Evolutionary conservation across 2,113 vertebrate species (phyloP).

Genomic region (Lonchura striata): DNA sequence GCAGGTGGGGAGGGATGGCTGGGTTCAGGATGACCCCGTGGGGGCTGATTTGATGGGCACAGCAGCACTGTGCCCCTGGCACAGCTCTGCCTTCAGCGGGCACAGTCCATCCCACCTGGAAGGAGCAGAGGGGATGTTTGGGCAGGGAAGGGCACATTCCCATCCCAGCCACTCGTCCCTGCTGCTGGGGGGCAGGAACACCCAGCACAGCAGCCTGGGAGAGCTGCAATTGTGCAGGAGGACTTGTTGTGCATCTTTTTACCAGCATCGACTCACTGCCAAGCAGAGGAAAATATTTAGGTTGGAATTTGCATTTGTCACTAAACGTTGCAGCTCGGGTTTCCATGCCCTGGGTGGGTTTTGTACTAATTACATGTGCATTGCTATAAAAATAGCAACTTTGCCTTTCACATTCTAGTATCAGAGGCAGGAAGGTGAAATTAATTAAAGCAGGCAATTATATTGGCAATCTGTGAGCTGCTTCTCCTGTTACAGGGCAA

Average conservation of each 20-base stretch:
- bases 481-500: not conserved
- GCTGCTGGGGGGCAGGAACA: not conserved
- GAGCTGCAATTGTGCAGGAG: not conserved
- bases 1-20: not conserved
- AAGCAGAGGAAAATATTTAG: constrained; percentile 26
- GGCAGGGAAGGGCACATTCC: not conserved
- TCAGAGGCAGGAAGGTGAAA: constrained; percentile 21
- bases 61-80: not conserved
- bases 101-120: not conserved
- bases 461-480: not conserved
- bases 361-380: not conserved
- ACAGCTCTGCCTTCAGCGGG: not conserved
- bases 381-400: not conserved
- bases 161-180: not conserved
- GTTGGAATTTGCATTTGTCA: constrained; percentile 29
- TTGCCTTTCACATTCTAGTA: not conserved
- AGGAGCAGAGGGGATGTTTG: not conserved
- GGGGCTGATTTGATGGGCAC: not conserved
- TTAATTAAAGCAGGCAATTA: not conserved
- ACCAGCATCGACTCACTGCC: not conserved
- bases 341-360: not conserved
- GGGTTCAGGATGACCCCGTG: not conserved
- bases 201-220: accelerated
- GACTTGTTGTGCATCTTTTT: not conserved
- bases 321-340: not conserved